Conservation (phyloP, 92 coral and sea anemone genomes). For the Porites evermanni region DNA sequence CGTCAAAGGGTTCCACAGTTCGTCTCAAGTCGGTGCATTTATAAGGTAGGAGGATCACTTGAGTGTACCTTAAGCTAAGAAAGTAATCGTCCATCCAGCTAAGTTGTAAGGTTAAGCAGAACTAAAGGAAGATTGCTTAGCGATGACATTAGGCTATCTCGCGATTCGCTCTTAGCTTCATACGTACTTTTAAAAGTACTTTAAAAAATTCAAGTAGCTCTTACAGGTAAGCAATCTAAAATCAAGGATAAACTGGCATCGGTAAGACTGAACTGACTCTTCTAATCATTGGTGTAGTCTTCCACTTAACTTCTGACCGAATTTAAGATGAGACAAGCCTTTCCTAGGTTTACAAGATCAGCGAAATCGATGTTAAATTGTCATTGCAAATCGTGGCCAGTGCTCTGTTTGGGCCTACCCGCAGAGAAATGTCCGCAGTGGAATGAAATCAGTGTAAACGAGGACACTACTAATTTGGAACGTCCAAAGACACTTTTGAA, state of each 20-base stretch:
- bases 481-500: background rate
- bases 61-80: background rate
- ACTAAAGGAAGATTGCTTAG: background rate
- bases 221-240: no score
- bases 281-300: no score
- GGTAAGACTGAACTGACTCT: background rate
- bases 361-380: background rate
- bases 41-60: slow-evolving; percentile 16
- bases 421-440: background rate
- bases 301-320: background rate
- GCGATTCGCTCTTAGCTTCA: background rate
- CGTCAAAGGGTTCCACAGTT: background rate
- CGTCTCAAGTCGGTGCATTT: background rate
- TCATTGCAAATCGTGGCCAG: background rate
- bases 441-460: no score
- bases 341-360: background rate
- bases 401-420: background rate
- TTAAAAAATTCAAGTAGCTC: no score
- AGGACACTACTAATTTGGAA: no score
- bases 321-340: background rate
- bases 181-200: background rate
- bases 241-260: background rate
- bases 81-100: background rate
- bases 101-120: background rate
- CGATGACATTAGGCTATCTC: no score